Evolutionary conservation across 2,113 vertebrate genomes (phyloP).

Genomic region (Proterorhinus semilunaris): DNA sequence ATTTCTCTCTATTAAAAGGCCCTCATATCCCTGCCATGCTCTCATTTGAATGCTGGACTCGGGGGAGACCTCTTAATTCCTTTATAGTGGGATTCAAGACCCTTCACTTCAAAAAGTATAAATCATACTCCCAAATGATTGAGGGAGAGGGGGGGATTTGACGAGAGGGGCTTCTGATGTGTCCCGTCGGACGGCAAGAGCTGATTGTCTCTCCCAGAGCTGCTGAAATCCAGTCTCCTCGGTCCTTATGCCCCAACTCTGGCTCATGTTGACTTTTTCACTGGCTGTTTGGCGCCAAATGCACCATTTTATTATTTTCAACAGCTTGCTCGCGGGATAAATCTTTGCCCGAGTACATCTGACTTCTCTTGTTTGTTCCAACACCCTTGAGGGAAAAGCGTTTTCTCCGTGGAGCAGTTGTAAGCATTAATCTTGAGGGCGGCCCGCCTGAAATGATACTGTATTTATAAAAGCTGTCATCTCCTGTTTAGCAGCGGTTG

Average conservation of each 20-base stretch:
- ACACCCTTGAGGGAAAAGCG: constrained; percentile 66
- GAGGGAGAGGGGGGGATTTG: constrained; percentile 63
- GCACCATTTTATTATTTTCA: constrained; percentile 21
- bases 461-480: constrained; percentile 71
- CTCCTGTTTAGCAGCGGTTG: constrained; percentile 47
- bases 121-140: constrained; percentile 86
- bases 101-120: constrained; percentile 85
- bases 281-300: constrained; percentile 32
- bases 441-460: constrained; percentile 60
- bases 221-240: constrained; percentile 70
- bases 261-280: constrained; percentile 27
- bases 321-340: constrained; percentile 26
- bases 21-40: constrained; percentile 80
- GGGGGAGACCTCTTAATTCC: constrained; percentile 82
- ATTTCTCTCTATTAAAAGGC: constrained; percentile 82
- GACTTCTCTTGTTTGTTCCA: constrained; percentile 58
- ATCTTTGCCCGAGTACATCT: constrained; percentile 38
- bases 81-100: constrained; percentile 84
- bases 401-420: constrained; percentile 44
- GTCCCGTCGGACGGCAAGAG: constrained; percentile 67
- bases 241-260: constrained; percentile 58
- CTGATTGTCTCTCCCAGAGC: constrained; percentile 71
- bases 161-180: constrained; percentile 77
- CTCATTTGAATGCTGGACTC: constrained; percentile 83
- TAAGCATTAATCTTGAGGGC: constrained; percentile 61